These are phyloP conservation scores for Acrocephalus arundinaceus DNA, from an alignment of 2,113 vertebrate species.

Conservation along the genomic window DNA sequence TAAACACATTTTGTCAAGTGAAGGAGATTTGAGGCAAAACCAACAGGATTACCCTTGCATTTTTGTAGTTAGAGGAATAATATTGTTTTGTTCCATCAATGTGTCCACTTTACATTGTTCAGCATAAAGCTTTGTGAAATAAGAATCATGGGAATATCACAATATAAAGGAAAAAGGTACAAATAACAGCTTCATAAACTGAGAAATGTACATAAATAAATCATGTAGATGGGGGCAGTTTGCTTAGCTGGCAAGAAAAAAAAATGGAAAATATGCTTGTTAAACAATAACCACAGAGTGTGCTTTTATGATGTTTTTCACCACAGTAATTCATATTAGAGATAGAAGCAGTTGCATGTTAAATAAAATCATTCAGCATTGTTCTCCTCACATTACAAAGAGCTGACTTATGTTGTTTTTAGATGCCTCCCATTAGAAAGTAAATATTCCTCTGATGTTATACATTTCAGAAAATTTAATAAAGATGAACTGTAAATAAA, in stretches of 20 bases:
- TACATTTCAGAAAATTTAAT: conserved; percentile 79
- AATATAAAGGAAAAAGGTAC: conserved; percentile 80
- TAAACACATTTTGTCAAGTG: conserved; percentile 3
- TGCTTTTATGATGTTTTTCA: conserved; percentile 84
- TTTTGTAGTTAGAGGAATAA: conserved; percentile 67
- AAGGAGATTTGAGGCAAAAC: conserved; percentile 33
- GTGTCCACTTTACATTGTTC: conserved; percentile 80
- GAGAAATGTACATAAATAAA: conserved; percentile 87
- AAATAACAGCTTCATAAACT: conserved; percentile 85
- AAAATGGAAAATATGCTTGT: conserved; percentile 86
- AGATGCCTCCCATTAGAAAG: conserved; percentile 82
- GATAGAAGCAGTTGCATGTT: conserved; percentile 84
- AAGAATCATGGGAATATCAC: conserved; percentile 83
- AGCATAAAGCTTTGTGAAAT: conserved; percentile 82
- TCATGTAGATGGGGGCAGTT: conserved; percentile 84
- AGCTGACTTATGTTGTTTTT: conserved; percentile 85
- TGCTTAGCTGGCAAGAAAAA: conserved; percentile 86
- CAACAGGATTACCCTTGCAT: conserved; percentile 8
- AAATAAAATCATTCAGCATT: conserved; percentile 83
- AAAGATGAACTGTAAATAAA: conserved; percentile 81
- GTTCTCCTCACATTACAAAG: conserved; percentile 78
- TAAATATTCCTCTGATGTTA: conserved; percentile 80
- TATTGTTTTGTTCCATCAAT: conserved; percentile 72
- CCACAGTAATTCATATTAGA: conserved; percentile 84
- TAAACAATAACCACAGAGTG: conserved; percentile 86